Evolutionary conservation across 2,113 vertebrate genomes (phyloP).

Genomic region (Cyanocitta stelleri): DNA sequence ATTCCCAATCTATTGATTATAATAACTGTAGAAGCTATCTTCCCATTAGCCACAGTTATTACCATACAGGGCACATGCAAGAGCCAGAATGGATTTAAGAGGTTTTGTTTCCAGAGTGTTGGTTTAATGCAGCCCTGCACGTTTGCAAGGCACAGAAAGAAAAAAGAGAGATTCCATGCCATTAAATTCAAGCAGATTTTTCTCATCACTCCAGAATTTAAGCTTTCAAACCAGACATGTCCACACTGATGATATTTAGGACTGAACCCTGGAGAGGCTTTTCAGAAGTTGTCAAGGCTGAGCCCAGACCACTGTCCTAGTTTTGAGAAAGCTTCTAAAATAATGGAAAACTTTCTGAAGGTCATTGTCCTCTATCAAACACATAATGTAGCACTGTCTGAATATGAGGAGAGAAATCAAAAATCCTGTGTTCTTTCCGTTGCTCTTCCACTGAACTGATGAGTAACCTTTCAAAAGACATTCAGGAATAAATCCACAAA

Average conservation of each 20-base stretch:
- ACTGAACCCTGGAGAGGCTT: slow-evolving; percentile 14
- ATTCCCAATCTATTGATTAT: slow-evolving; percentile 19
- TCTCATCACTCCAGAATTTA: background rate
- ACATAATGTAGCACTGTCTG: background rate
- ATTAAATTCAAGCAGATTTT: background rate
- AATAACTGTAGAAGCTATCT: slow-evolving; percentile 11
- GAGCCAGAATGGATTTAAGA: background rate
- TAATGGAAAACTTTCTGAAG: slow-evolving; percentile 43
- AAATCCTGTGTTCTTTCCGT: background rate
- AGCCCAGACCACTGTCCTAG: background rate
- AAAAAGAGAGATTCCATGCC: background rate
- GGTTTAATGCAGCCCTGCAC: background rate
- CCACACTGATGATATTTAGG: slow-evolving; percentile 21
- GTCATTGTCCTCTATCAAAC: slow-evolving; percentile 27
- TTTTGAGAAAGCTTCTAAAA: slow-evolving; percentile 34
- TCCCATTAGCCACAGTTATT: slow-evolving; percentile 2
- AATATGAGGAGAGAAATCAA: background rate
- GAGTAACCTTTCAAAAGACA: slow-evolving; percentile 49
- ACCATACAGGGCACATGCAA: background rate
- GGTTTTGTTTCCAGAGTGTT: background rate
- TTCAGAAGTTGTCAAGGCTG: slow-evolving; percentile 10
- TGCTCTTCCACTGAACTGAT: background rate
- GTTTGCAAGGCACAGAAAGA: background rate
- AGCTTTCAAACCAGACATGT: background rate
- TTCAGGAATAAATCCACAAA: slow-evolving; percentile 48